Conservation (phyloP, 2,888 invertebrate species). For the Acutogordius australiensis region DNA sequence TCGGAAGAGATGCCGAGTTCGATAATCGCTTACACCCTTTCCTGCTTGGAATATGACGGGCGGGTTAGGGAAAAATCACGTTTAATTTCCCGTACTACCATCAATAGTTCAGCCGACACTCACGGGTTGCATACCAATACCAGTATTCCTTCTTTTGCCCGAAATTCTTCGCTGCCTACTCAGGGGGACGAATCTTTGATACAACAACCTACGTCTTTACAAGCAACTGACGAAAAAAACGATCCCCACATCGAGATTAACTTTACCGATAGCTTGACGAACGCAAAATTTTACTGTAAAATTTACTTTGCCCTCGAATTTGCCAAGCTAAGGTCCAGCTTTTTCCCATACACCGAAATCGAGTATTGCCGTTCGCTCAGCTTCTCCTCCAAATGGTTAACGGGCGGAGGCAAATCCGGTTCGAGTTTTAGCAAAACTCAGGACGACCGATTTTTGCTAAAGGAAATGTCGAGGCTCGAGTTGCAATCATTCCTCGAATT, state of each 20-base stretch:
- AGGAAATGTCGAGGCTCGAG: conserved; percentile 71
- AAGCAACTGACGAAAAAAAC: not conserved
- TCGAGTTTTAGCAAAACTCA: conserved; percentile 67
- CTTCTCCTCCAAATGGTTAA: conserved; percentile 59
- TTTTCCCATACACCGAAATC: conserved; percentile 27
- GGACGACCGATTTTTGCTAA: conserved; percentile 40
- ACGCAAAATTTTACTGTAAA: conserved; percentile 52
- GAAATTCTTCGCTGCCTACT: not conserved
- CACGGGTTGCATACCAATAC: not conserved
- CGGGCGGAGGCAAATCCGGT: conserved; percentile 83
- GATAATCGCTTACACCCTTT: conserved; percentile 50
- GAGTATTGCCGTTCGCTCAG: conserved; percentile 50
- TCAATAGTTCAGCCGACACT: not conserved
- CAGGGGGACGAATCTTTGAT: not conserved
- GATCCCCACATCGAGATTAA: conserved; percentile 26
- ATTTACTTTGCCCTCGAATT: conserved; percentile 60
- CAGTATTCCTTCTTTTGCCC: not conserved
- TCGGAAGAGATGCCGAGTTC: conserved; percentile 52
- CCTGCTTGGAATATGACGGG: conserved; percentile 38
- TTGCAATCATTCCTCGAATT: conserved; percentile 67
- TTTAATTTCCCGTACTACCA: not conserved
- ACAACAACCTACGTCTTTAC: not conserved
- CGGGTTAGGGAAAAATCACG: not conserved
- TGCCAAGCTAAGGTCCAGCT: conserved; percentile 38
- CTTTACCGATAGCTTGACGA: conserved; percentile 29